Percentiles rank a stretch among this genome's conserved stretches.
Conservation (phyloP, 2,888 invertebrate genomes). For the Notodonta ziczac region DNA sequence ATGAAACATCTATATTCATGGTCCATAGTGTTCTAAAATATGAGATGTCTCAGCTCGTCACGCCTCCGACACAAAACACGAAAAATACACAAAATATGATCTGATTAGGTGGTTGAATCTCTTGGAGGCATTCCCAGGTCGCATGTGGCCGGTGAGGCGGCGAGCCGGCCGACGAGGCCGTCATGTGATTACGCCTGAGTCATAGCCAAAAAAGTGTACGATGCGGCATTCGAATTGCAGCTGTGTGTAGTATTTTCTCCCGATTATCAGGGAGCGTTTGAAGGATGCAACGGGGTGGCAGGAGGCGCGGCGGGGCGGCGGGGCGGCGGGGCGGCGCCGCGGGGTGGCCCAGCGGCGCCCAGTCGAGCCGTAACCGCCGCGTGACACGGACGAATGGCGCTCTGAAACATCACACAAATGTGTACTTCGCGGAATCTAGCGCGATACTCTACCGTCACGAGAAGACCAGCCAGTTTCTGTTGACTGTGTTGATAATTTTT, state of each 20-base stretch:
- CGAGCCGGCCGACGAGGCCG: constrained; percentile 59
- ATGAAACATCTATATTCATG: constrained; percentile 64
- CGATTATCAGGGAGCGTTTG: constrained; percentile 78
- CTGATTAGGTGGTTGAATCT: constrained; percentile 23
- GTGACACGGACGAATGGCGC: constrained; percentile 58
- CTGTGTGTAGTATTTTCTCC: constrained; percentile 78
- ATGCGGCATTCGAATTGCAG: constrained; percentile 79
- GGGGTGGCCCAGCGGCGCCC: constrained; percentile 59
- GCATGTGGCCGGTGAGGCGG: constrained; percentile 46
- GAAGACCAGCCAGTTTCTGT: constrained; percentile 56
- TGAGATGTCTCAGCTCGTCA: constrained; percentile 39
- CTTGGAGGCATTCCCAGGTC: constrained; percentile 26
- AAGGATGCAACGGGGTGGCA: constrained; percentile 73
- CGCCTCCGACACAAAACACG: constrained; percentile 32
- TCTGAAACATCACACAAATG: constrained; percentile 64
- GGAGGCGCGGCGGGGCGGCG: constrained; percentile 44
- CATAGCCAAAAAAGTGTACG: constrained; percentile 73
- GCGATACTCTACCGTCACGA: constrained; percentile 56
- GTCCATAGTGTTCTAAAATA: constrained; percentile 49
- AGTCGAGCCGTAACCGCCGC: constrained; percentile 67
- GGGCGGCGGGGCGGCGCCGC: constrained; percentile 26
- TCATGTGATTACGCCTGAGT: constrained; percentile 75
- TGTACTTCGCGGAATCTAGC: constrained; percentile 66
- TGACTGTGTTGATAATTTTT: constrained; percentile 61
- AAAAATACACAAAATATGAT: constrained; percentile 33